A percentile compares a stretch with the other conserved stretches of the same genome.
Evolutionary conservation across 1,140 invertebrate genomes (phyloP).

Genomic region (Ips nitidus): DNA sequence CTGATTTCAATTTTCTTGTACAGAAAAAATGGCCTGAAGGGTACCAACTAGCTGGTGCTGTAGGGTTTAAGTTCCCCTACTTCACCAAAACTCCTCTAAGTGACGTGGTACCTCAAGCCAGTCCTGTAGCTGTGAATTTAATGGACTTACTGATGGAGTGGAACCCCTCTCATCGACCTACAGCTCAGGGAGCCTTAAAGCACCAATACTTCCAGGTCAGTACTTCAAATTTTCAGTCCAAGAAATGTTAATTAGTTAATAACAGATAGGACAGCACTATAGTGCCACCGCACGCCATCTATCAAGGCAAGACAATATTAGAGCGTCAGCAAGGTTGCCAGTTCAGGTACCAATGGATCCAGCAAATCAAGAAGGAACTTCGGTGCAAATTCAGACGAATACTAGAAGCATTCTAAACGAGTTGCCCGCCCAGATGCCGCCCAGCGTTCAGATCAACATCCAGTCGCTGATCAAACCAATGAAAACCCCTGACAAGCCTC

Average conservation of each 20-base stretch:
- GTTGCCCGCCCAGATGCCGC: slow-evolving; percentile 32
- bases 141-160: slow-evolving; percentile 87
- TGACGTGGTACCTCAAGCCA: slow-evolving; percentile 82
- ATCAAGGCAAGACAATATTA: slow-evolving; percentile 15
- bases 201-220: slow-evolving; percentile 80
- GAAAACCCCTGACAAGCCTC: slow-evolving; percentile 41
- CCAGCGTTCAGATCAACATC: slow-evolving; percentile 47
- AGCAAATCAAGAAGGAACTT: background rate
- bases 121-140: slow-evolving; percentile 78
- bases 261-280: slow-evolving; percentile 47
- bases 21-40: slow-evolving; percentile 95
- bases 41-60: slow-evolving; percentile 84
- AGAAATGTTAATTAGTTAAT: background rate
- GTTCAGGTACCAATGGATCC: background rate
- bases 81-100: slow-evolving; percentile 77
- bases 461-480: slow-evolving; percentile 48
- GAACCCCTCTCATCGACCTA: slow-evolving; percentile 91
- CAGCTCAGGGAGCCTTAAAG: slow-evolving; percentile 82
- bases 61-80: slow-evolving; percentile 97
- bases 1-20: slow-evolving; percentile 9
- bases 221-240: slow-evolving; percentile 25
- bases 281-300: slow-evolving; percentile 33
- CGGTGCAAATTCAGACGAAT: slow-evolving; percentile 18
- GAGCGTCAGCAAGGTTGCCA: slow-evolving; percentile 8
- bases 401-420: slow-evolving; percentile 20